These are phyloP conservation scores for Smutsia gigantea DNA, from an alignment of 2,797 vertebrate genomes.

Conservation along the genomic window DNA sequence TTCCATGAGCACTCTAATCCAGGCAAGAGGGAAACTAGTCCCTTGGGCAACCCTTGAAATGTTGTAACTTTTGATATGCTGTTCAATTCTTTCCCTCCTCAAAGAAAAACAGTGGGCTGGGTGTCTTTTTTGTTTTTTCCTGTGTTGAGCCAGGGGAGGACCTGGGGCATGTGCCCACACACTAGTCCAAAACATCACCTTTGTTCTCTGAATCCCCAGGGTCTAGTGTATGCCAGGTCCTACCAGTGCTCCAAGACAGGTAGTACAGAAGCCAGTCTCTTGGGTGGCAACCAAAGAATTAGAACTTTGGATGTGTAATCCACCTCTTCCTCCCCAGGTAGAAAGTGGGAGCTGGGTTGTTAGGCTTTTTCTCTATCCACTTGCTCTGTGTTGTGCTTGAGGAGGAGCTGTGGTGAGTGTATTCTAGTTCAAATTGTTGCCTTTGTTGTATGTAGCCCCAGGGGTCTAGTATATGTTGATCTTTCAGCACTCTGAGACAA, in stretches of 20 bases:
- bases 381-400: neutral
- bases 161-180: neutral
- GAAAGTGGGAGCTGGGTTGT: neutral
- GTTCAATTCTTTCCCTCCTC: neutral
- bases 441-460: neutral
- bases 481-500: neutral
- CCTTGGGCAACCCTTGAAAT: neutral
- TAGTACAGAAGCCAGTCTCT: neutral
- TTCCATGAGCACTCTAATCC: neutral
- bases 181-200: neutral
- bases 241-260: neutral
- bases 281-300: neutral
- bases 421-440: neutral
- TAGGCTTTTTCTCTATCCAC: neutral
- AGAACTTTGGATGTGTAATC: neutral
- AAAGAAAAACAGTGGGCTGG: neutral
- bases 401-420: neutral
- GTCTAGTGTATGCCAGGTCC: neutral
- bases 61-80: neutral
- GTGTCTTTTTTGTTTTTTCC: neutral
- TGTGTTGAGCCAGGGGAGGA: neutral
- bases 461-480: neutral
- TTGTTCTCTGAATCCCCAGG: neutral
- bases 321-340: neutral
- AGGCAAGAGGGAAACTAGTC: neutral